A percentile compares a stretch with the other conserved stretches of the same genome.
Conservation (phyloP, 2,797 vertebrate species). For the Crypturellus tataupa region DNA sequence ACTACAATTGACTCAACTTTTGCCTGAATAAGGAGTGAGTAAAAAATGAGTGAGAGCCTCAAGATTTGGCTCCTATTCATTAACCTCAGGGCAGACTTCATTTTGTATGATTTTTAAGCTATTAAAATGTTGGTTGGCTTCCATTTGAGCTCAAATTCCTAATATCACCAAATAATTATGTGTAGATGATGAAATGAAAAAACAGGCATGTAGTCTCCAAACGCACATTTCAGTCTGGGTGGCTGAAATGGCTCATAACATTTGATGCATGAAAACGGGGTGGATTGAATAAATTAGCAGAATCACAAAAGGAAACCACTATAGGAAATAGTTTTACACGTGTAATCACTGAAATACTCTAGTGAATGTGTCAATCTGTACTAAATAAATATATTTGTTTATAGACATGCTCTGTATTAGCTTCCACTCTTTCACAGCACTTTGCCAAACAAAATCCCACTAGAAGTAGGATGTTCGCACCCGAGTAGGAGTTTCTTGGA, state of each 20-base stretch:
- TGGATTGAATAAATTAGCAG: constrained; percentile 83
- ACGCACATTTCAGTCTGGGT: constrained; percentile 64
- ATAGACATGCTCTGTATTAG: constrained; percentile 84
- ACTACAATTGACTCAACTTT: constrained; percentile 65
- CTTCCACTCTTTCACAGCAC: constrained; percentile 80
- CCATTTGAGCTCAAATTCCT: constrained; percentile 71
- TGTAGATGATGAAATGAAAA: constrained; percentile 72
- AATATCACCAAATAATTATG: constrained; percentile 72
- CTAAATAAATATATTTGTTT: constrained; percentile 88
- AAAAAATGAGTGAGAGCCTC: constrained; percentile 38
- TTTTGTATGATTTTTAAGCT: constrained; percentile 73
- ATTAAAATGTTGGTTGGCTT: constrained; percentile 66
- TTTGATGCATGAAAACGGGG: constrained; percentile 76
- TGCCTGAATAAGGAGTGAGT: constrained; percentile 55
- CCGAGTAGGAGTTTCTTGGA: constrained; percentile 84
- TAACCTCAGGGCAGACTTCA: constrained; percentile 73
- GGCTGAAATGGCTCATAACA: constrained; percentile 72
- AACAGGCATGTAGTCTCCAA: constrained; percentile 59
- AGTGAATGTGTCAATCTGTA: constrained; percentile 82
- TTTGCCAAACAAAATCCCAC: constrained; percentile 86
- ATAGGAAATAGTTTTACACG: constrained; percentile 83
- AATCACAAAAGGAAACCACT: constrained; percentile 86
- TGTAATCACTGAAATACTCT: constrained; percentile 81
- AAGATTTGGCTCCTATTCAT: constrained; percentile 69
- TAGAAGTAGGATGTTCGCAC: constrained; percentile 86